These are phyloP conservation scores for Malthinus flaveolus DNA, from an alignment of 2,888 invertebrate species.

Conservation along the genomic window DNA sequence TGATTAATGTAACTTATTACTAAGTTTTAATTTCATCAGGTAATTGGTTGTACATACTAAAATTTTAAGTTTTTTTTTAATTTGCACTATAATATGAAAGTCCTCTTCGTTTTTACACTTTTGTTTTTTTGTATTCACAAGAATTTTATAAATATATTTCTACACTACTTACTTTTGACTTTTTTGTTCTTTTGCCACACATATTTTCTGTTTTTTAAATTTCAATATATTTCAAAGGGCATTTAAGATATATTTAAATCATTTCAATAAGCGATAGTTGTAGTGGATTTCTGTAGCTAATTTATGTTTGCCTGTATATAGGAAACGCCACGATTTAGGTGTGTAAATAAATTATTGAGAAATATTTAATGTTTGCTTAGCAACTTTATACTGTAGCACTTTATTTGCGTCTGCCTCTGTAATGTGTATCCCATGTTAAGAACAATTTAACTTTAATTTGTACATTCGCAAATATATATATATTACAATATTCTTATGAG, in stretches of 20 bases:
- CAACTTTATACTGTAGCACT: slow-evolving; percentile 32
- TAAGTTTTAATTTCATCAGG: slow-evolving; percentile 14
- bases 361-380: slow-evolving; percentile 34
- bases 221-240: slow-evolving; percentile 10
- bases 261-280: slow-evolving; percentile 20
- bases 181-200: slow-evolving; percentile 38
- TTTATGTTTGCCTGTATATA: slow-evolving; percentile 36
- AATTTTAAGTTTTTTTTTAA: slow-evolving; percentile 31
- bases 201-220: slow-evolving; percentile 18
- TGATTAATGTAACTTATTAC: slow-evolving; percentile 19
- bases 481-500: slow-evolving; percentile 36
- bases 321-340: slow-evolving; percentile 28
- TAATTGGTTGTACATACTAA: slow-evolving; percentile 51
- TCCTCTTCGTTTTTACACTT: slow-evolving; percentile 44
- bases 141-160: slow-evolving; percentile 52
- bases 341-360: slow-evolving; percentile 27
- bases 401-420: slow-evolving; percentile 46
- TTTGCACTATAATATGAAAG: slow-evolving; percentile 46
- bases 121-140: slow-evolving; percentile 51
- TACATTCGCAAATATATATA: slow-evolving; percentile 34
- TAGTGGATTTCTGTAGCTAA: slow-evolving; percentile 24
- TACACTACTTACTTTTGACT: slow-evolving; percentile 47
- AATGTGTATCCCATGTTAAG: slow-evolving; percentile 38
- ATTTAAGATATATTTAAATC: slow-evolving; percentile 22
- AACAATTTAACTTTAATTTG: slow-evolving; percentile 38